Evolutionary conservation across 2,888 invertebrate genomes (phyloP).

Genomic region (Pyrocoelia pectoralis): DNA sequence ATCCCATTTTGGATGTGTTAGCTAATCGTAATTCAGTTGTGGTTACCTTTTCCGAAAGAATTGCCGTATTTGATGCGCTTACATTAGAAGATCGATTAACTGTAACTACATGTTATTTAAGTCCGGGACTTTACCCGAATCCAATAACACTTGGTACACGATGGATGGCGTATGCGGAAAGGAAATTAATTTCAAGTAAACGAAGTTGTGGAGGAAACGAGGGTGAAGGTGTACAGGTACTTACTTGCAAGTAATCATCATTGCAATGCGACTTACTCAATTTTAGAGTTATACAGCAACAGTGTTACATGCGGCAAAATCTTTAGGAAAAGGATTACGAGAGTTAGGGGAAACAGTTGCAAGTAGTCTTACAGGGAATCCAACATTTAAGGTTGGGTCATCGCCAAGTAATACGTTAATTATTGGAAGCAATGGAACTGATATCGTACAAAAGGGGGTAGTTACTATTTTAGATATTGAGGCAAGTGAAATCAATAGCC

Average conservation of each 20-base stretch:
- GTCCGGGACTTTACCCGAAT: slow-evolving; percentile 81
- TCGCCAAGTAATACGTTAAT: slow-evolving; percentile 51
- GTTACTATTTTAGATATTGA: slow-evolving; percentile 88
- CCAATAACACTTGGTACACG: slow-evolving; percentile 88
- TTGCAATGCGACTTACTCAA: neutral
- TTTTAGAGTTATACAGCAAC: slow-evolving; percentile 86
- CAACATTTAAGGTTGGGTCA: slow-evolving; percentile 56
- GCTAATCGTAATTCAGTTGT: slow-evolving; percentile 90
- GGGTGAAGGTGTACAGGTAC: slow-evolving; percentile 63
- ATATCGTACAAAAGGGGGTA: slow-evolving; percentile 83
- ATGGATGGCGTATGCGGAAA: slow-evolving; percentile 88
- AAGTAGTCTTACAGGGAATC: slow-evolving; percentile 82
- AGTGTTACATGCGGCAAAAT: slow-evolving; percentile 93
- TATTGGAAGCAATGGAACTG: slow-evolving; percentile 50
- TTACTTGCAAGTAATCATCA: neutral
- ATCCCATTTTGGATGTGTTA: slow-evolving; percentile 84
- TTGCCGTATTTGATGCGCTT: slow-evolving; percentile 90
- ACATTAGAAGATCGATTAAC: slow-evolving; percentile 87
- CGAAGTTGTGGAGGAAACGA: slow-evolving; percentile 86
- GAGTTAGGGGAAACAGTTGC: slow-evolving; percentile 93
- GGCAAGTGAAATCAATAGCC: slow-evolving; percentile 38
- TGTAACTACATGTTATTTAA: slow-evolving; percentile 89
- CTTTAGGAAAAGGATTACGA: slow-evolving; percentile 87
- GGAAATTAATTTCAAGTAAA: slow-evolving; percentile 79
- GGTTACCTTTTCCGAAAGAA: slow-evolving; percentile 87